Conservation (phyloP, 2,113 vertebrate species). For the Amphilophus citrinellus region DNA sequence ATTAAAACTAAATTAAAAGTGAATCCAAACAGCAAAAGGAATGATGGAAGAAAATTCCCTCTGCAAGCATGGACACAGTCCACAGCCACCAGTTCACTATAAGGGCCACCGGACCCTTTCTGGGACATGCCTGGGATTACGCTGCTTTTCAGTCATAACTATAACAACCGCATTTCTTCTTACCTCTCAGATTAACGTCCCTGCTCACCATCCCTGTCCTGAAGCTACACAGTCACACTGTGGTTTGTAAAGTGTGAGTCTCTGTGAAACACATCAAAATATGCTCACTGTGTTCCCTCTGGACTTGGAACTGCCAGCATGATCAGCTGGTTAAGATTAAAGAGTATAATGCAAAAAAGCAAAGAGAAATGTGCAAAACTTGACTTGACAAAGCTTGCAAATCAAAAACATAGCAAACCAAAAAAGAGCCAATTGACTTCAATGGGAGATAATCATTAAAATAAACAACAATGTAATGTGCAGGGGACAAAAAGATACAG, state of each 20-base stretch:
- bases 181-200: conserved; percentile 1
- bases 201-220: not conserved
- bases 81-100: not conserved
- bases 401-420: not conserved
- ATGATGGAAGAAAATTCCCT: not conserved
- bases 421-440: not conserved
- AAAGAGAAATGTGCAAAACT: not conserved
- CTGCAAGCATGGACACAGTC: not conserved
- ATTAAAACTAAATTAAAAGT: not conserved
- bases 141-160: not conserved
- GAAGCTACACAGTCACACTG: not conserved
- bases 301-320: not conserved
- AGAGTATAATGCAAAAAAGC: not conserved
- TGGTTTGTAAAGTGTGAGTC: not conserved
- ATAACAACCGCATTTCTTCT: not conserved
- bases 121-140: not conserved
- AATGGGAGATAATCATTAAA: not conserved
- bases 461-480: not conserved
- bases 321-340: not conserved
- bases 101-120: not conserved
- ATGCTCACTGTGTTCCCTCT: not conserved
- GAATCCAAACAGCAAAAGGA: not conserved
- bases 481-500: too few species aligned
- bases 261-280: conserved; percentile 5
- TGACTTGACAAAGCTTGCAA: not conserved